Evolutionary conservation across 2,888 invertebrate genomes (phyloP).

Genomic region (Chloroclysta siterata): DNA sequence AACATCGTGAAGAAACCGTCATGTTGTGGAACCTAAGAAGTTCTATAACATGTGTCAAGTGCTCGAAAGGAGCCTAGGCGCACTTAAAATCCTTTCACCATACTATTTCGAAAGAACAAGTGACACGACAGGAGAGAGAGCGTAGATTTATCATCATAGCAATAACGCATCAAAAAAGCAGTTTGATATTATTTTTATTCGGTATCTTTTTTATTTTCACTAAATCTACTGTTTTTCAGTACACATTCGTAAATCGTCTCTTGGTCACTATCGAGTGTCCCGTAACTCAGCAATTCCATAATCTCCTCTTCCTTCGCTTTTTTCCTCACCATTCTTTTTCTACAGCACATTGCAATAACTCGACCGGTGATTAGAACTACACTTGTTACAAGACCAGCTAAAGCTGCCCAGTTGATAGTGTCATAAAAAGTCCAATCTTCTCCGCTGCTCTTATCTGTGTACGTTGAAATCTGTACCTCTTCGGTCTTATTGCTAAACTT

Average conservation of each 20-base stretch:
- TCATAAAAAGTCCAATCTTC: slow-evolving; percentile 58
- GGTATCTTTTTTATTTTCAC: slow-evolving; percentile 26
- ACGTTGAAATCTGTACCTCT: slow-evolving; percentile 35
- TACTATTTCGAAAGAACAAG: no score
- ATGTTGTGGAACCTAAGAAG: no score
- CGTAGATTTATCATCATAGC: no score
- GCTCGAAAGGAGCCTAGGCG: no score
- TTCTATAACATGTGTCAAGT: no score
- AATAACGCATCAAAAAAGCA: no score
- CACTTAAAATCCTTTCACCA: no score
- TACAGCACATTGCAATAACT: slow-evolving; percentile 16
- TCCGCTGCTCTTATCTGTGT: slow-evolving; percentile 39
- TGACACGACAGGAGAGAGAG: no score
- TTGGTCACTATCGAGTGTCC: slow-evolving; percentile 49
- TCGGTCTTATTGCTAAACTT: slow-evolving; percentile 36
- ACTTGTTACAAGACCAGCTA: slow-evolving; percentile 42
- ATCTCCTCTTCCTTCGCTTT: slow-evolving; percentile 43
- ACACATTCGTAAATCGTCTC: slow-evolving; percentile 49
- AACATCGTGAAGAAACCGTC: no score
- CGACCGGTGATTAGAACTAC: slow-evolving; percentile 42
- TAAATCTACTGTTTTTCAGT: slow-evolving; percentile 27
- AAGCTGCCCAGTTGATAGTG: slow-evolving; percentile 51
- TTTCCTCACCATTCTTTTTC: slow-evolving; percentile 37
- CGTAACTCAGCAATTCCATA: slow-evolving; percentile 45
- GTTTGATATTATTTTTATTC: slow-evolving; percentile 7